Evolutionary conservation across 2,113 vertebrate species (phyloP).

Genomic region (Acinonyx jubatus): DNA sequence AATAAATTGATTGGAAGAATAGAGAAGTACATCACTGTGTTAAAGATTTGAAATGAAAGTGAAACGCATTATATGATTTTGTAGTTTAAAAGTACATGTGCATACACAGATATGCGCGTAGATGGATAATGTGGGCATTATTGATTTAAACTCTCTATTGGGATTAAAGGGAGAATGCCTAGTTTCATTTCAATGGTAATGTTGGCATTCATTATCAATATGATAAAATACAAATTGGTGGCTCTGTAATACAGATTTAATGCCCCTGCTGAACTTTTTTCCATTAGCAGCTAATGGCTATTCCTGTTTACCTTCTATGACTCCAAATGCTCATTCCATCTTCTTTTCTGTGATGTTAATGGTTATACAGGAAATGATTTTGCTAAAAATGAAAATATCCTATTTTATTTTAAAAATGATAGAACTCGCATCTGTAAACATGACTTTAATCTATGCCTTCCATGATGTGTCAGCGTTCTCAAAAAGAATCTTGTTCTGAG

Average conservation of each 20-base stretch:
- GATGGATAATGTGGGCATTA: constrained; percentile 71
- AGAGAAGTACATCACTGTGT: constrained; percentile 69
- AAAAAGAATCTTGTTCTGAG: not conserved
- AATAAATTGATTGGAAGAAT: constrained; percentile 84
- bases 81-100: constrained; percentile 70
- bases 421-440: constrained; percentile 62
- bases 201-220: constrained; percentile 83
- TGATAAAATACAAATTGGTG: constrained; percentile 80
- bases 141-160: constrained; percentile 78
- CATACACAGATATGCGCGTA: constrained; percentile 57
- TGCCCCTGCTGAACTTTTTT: constrained; percentile 78
- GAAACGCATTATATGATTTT: constrained; percentile 72
- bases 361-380: constrained; percentile 60
- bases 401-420: constrained; percentile 65
- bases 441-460: constrained; percentile 72
- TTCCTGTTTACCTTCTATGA: constrained; percentile 74
- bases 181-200: constrained; percentile 75
- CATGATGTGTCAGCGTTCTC: constrained; percentile 55
- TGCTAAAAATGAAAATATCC: constrained; percentile 69
- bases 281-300: constrained; percentile 80
- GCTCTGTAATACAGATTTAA: constrained; percentile 75
- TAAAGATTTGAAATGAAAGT: constrained; percentile 81
- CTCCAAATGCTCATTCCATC: constrained; percentile 73
- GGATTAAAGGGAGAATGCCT: constrained; percentile 70
- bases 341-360: constrained; percentile 66